phyloP scores from a whole-genome alignment of 2,113 vertebrate species.

The Erinaceus europaeus region DNA sequence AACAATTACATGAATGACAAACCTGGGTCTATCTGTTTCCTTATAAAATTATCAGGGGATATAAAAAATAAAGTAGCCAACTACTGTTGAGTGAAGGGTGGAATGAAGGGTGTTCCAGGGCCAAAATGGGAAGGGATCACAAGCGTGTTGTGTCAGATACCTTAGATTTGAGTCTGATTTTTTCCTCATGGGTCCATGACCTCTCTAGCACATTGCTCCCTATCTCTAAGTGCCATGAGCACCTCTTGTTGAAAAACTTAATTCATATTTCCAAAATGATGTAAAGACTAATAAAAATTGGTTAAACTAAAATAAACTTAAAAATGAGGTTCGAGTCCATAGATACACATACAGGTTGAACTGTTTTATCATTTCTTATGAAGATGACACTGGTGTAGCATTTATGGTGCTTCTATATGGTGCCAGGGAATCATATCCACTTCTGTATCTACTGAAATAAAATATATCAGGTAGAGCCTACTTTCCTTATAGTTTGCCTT shows the following conservation, averaged over 20 bases:
- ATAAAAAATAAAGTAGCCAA: neutral
- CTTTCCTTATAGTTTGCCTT: neutral
- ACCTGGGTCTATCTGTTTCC: neutral
- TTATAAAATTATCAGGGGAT: neutral
- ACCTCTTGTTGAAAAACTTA: neutral
- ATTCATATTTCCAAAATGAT: neutral
- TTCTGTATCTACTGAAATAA: too few species aligned
- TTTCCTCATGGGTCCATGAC: neutral
- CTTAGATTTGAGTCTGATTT: neutral
- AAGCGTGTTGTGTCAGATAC: neutral
- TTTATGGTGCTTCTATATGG: too few species aligned
- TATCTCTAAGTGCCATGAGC: neutral
- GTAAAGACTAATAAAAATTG: neutral
- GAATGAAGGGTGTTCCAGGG: neutral
- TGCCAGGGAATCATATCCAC: too few species aligned
- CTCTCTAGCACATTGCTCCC: accelerated
- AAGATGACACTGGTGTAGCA: too few species aligned
- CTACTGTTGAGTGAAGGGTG: neutral
- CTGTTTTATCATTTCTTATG: too few species aligned
- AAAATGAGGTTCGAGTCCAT: too few species aligned
- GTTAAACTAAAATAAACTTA: too few species aligned
- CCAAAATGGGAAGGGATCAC: neutral
- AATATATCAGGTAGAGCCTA: too few species aligned
- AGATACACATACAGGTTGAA: too few species aligned
- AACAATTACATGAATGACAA: neutral